Base-by-base conservation (phyloP, 2,113 vertebrate genomes). In the Sinocyclocheilus anshuiensis region DNA sequence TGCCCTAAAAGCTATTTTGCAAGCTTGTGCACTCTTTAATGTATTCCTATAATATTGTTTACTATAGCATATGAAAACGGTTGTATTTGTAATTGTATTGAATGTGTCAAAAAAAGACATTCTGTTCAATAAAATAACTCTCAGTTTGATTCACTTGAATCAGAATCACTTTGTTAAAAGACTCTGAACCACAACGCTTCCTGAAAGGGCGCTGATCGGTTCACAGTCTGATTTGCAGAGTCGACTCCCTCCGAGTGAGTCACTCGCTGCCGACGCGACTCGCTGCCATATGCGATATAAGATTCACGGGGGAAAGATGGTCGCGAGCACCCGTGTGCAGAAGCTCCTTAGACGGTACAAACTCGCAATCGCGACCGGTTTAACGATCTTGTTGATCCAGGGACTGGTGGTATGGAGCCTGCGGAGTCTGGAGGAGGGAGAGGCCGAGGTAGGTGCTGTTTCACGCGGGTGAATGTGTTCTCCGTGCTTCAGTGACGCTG, bases 381-480 rank as follows among this genome's bases (percentile, higher is more conserved):
- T 98, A 65, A 96, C 96, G 45, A 96, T 98, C 87, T 95, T 98
- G 69, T 91, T 98, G 86, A 86, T 98, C 24, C 97, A 98, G 83
- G 97, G 96, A 26, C 95, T 98, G 69, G 97, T 97, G 22, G 96
- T 98, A 90, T 98, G 97, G 97, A 97, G 96, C 90, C 95, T 98
- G 91, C 95, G 96, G 86, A 96, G 96, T 89, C 95, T 98, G 88
- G 97, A 98, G 26, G 97, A 97, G 83, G 95, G 95, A 87, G 95
- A 96, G 90, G 93, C 94, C 4, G 96, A 96, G 96, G 97, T 96
- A 87, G 91, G 92, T 39, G 29, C 59, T 36, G 29, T 72, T 81
- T 65, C 26, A 6, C 15, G 22, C 50, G 45, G 71, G 7, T 11
- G 3, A 22, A 24, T 24, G 26, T 69, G 10, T 39, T 33, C 16